phyloP scores from a whole-genome alignment of 1,140 invertebrate genomes.

The Lanistes nyassanus region DNA sequence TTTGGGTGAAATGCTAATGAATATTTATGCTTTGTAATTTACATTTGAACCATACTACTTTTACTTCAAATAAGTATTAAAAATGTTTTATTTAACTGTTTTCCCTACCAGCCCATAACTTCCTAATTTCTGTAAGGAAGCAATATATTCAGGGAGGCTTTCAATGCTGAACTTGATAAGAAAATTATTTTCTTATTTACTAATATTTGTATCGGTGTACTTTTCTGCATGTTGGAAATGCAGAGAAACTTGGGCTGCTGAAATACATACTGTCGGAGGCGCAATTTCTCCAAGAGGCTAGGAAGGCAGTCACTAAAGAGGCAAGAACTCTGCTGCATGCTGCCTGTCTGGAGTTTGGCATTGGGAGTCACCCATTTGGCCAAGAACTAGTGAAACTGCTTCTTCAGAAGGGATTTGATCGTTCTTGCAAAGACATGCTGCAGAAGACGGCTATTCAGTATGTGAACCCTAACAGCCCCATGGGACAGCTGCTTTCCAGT shows the following conservation, averaged over 20 bases:
- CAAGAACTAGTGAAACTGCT: slow-evolving; percentile 19
- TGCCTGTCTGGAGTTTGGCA: slow-evolving; percentile 12
- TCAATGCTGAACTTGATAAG: neutral
- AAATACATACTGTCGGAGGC: slow-evolving; percentile 15
- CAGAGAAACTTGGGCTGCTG: slow-evolving; percentile 23
- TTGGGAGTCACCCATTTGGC: slow-evolving; percentile 12
- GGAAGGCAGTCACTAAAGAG: slow-evolving; percentile 5
- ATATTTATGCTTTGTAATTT: no score
- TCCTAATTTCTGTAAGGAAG: neutral
- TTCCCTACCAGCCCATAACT: neutral
- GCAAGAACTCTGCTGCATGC: slow-evolving; percentile 18
- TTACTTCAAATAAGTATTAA: neutral
- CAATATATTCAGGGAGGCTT: neutral
- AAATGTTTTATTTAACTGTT: neutral
- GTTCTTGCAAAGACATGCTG: slow-evolving; percentile 17
- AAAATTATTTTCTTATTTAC: neutral
- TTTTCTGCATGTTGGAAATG: neutral
- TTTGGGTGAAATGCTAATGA: no score
- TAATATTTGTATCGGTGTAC: slow-evolving; percentile 6
- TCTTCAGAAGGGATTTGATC: slow-evolving; percentile 24
- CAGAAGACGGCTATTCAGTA: slow-evolving; percentile 33
- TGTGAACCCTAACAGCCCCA: slow-evolving; percentile 18
- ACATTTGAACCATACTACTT: neutral
- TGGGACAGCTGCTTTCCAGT: neutral
- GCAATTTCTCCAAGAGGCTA: neutral